phyloP scores from a whole-genome alignment of 2,888 invertebrate genomes.

The Dinocampus coccinellae region DNA sequence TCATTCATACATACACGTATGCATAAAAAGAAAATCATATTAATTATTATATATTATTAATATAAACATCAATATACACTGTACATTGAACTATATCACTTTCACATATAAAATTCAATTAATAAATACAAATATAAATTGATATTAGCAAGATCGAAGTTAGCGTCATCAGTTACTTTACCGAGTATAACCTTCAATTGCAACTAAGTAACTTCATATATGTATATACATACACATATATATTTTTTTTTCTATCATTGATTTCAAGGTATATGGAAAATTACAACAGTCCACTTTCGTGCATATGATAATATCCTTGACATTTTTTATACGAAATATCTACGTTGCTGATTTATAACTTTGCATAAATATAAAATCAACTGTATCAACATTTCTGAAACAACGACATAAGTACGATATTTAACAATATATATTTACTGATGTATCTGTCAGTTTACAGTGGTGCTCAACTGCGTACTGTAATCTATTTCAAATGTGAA shows the following conservation, averaged over 20 bases:
- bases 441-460: background rate
- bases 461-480: background rate
- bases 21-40: background rate
- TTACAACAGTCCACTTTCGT: slow-evolving; percentile 12
- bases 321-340: slow-evolving; percentile 19
- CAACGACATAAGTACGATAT: too few species aligned
- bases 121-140: too few species aligned
- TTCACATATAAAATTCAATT: too few species aligned
- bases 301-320: background rate
- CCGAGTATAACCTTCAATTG: background rate
- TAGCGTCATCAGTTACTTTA: too few species aligned
- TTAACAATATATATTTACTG: too few species aligned
- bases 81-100: too few species aligned
- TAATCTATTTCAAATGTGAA: background rate
- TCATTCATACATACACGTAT: too few species aligned
- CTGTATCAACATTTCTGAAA: background rate
- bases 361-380: background rate
- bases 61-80: too few species aligned
- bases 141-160: too few species aligned
- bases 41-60: too few species aligned
- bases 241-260: background rate
- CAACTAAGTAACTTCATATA: slow-evolving; percentile 11
- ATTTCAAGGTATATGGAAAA: slow-evolving; percentile 21
- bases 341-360: too few species aligned
- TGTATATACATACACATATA: too few species aligned